These are phyloP conservation scores for Gonocerus acuteangulatus DNA, from an alignment of 2,888 invertebrate species.

Conservation along the genomic window DNA sequence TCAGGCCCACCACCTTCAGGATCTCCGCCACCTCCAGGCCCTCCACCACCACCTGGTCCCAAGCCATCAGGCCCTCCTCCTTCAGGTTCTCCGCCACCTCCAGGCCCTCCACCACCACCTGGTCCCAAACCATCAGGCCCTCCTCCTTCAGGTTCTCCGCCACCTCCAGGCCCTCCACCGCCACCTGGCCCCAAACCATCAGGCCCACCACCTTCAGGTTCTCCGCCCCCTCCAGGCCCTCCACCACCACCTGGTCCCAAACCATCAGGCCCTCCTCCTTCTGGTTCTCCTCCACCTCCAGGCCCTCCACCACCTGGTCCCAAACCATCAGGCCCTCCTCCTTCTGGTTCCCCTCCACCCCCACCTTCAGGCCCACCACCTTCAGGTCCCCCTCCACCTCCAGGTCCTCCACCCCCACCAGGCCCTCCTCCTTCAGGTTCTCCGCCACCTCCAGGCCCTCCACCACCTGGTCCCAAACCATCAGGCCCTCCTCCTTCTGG, in stretches of 20 bases:
- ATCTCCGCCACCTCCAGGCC: conserved; percentile 1
- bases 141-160: neutral
- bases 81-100: neutral
- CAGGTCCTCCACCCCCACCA: neutral
- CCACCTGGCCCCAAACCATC: neutral
- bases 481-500: no score
- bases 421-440: no score
- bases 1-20: neutral
- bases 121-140: conserved; percentile 1
- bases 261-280: neutral
- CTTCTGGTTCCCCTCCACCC: neutral
- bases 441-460: neutral
- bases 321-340: neutral
- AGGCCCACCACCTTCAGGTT: neutral
- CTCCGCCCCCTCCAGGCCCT: neutral
- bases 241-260: conserved; percentile 8
- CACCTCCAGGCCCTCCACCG: conserved; percentile 12
- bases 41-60: conserved; percentile 10
- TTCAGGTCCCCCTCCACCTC: neutral
- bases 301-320: conserved; percentile 11
- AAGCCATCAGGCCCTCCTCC: neutral
- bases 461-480: conserved; percentile 8
- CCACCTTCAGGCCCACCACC: neutral
- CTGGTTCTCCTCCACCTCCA: neutral
- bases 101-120: conserved; percentile 7